Evolutionary conservation across 2,888 invertebrate genomes (phyloP), one percentile per base, ranked within the genome.

Genomic region (Hipparchia sbordonii): DNA sequence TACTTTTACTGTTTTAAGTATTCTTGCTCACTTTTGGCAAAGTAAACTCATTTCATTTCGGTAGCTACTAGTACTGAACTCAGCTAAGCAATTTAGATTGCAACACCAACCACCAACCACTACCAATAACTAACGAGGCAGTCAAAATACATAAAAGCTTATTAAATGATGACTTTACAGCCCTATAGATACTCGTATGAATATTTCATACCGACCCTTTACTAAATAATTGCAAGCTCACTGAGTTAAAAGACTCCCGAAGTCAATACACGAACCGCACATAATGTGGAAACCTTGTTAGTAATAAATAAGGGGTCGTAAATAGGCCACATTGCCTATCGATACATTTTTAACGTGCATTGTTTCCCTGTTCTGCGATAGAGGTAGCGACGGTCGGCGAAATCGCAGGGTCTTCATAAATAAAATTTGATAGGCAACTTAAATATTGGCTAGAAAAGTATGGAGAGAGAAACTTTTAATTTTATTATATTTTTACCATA

Each of bases 201-300:
- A 39, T 39, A 39, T 39, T 39, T 39, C 39, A 39, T 39, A 39
- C 39, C 2, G 39, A 39, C 39, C 39, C 39, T 39, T 39, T 39
- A 13, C 56, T 6, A 57, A 13, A 57, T 13, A 57, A 57, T 13
- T 56, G 39, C 23, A 67, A 10, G 33, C 59, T 33, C 46, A 71
- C 59, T 66, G 39, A 66, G 59, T 60, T 48, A 68, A 66, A 69
- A 65, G 61, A 54, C 54, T 67, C n/a, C 54, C 45, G 68, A 46
- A 76, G 70, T 74, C 72, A 69, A 57, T 51, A 65, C 76, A 76
- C 76, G 76, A 60, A 70, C 59, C 13, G 56, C 46, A 67, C 71
- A 69, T 76, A 76, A 76, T 72, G 74, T 66, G 68, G 54, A 69
- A 74, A 74, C 48, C 72, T 68, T 74, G 69, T 72, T 74, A 74